Evolutionary conservation across 2,113 vertebrate genomes (phyloP), one percentile per base, ranked within the genome.

Genomic region (Crotalus helleri): DNA sequence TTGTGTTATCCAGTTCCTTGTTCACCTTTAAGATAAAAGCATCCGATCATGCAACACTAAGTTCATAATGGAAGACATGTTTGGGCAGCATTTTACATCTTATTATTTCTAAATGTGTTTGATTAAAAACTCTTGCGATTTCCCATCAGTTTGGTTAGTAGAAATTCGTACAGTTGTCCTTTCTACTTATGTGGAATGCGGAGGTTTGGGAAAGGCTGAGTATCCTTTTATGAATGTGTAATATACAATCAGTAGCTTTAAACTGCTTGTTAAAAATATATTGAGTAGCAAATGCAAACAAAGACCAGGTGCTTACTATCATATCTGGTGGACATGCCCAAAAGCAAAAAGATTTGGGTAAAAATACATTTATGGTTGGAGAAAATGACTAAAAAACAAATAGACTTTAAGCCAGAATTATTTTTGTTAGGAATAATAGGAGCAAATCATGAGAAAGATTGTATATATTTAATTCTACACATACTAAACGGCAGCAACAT

Each of bases 261-360:
- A n/a, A 95, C 96, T 96, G 96, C 97, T 96, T 97, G 97, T 97
- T 97, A 95, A 3, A 9, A 97, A 97, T 98, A 98, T 97, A 98
- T 69, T 69, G 64, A 69, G 29, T 92, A 93, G 94, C 94, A 64
- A 51, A 51, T 51, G 49, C 49, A 51, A 51, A 9, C 49, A 51
- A 51, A 51, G 7, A 51, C 49, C 49, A 51, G 49, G 49, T 51
- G 8, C 49, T 9, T 51, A 51, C 49, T 51, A 51, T 51, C 49
- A 51, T 51, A 51, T 51, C 49, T 51, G 49, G 8, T 51, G 8
- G 49, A 51, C 49, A 51, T 51, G 49, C 49, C 49, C 49, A 0
- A 51, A 51, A 51, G 49, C 49, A 51, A 51, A 51, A 51, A 51
- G 49, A 51, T 51, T 51, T 51, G 49, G 49, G 49, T 51, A 51